phyloP scores from a whole-genome alignment of 53 echinoderm and acorn worm species.

The Patiria pectinifera region DNA sequence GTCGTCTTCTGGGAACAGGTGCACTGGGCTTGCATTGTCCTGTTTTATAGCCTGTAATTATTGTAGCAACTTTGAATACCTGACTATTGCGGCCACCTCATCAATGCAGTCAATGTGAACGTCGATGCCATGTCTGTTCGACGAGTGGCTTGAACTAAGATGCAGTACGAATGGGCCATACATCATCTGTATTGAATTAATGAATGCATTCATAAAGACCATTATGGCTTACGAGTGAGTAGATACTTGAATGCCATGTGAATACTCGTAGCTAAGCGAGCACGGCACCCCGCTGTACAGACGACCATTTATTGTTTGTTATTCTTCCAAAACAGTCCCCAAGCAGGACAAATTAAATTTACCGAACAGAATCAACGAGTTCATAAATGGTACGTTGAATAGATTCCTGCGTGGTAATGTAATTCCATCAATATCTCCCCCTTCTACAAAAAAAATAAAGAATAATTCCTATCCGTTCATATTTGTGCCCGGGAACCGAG shows the following conservation, averaged over 20 bases:
- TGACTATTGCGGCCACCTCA: too few relatives aligned
- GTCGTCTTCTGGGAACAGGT: too few relatives aligned
- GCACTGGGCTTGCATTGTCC: too few relatives aligned
- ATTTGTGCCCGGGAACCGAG: conserved; percentile 19
- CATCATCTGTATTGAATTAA: neutral
- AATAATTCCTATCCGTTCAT: neutral
- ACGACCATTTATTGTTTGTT: conserved; percentile 51
- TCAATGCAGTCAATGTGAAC: too few relatives aligned
- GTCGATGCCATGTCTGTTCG: too few relatives aligned
- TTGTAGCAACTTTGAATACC: too few relatives aligned
- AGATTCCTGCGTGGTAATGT: conserved; percentile 36
- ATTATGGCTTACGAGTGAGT: neutral
- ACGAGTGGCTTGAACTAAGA: neutral
- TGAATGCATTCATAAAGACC: neutral
- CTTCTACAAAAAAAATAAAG: neutral
- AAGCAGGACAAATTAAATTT: conserved; percentile 58
- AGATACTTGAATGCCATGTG: neutral
- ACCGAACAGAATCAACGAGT: conserved; percentile 32
- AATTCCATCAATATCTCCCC: conserved; percentile 37
- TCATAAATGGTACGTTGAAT: conserved; percentile 37
- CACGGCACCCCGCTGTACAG: neutral
- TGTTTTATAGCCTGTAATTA: too few relatives aligned
- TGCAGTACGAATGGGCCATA: neutral
- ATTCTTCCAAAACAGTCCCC: conserved; percentile 39
- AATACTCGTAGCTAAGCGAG: neutral